A percentile compares a stretch with the other conserved stretches of the same genome.
phyloP scores from a whole-genome alignment of 2,113 vertebrate species.

The Macrotis lagotis region DNA sequence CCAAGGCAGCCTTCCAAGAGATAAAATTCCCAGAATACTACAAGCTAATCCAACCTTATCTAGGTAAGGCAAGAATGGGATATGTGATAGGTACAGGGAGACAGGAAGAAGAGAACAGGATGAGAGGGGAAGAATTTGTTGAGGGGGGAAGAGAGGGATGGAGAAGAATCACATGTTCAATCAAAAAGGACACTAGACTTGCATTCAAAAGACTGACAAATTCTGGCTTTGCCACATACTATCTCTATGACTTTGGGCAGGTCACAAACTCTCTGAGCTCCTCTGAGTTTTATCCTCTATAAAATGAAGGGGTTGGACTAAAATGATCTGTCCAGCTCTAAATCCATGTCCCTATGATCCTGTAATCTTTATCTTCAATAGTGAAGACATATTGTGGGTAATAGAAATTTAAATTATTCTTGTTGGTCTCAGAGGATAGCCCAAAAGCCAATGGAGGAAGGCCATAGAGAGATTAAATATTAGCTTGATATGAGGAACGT shows the following conservation, averaged over 20 bases:
- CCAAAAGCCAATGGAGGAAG: background rate
- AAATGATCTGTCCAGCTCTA: background rate
- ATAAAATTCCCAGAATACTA: slow-evolving; percentile 51
- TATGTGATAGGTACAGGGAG: accelerated
- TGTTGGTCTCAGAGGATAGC: background rate
- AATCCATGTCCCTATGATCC: background rate
- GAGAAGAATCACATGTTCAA: background rate
- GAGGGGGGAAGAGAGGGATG: background rate
- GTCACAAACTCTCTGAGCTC: background rate
- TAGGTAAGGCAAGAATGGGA: slow-evolving; percentile 80
- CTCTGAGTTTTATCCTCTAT: background rate
- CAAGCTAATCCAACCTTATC: slow-evolving; percentile 77
- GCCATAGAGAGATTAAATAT: background rate
- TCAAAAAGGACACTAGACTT: background rate
- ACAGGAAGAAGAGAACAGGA: background rate
- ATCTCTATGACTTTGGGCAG: background rate
- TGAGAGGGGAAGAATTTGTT: background rate
- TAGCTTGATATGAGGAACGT: background rate
- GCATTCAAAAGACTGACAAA: background rate
- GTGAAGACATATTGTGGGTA: background rate
- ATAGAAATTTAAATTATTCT: background rate
- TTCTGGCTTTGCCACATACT: background rate
- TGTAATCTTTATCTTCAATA: background rate
- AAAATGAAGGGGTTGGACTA: background rate
- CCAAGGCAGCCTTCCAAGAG: slow-evolving; percentile 80